Conservation (phyloP, 2,113 vertebrate genomes). For the Hemicordylus capensis region DNA sequence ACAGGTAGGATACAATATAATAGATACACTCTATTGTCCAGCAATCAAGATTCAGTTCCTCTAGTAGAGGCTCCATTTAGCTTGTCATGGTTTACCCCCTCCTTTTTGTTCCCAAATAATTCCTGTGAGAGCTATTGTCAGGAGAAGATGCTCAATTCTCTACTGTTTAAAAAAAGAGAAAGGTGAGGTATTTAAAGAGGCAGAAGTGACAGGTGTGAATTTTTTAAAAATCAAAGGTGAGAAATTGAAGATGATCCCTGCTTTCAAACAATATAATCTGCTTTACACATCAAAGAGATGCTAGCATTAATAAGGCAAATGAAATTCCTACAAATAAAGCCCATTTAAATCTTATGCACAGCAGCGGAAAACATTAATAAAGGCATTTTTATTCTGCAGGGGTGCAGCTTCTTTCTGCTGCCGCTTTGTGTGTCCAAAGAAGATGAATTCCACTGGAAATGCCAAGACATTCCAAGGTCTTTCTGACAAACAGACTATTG, state of each 20-base stretch:
- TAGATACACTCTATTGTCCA: no score
- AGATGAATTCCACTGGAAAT: constrained; percentile 25
- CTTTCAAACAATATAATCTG: neutral
- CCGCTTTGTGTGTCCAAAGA: neutral
- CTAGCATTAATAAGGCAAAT: constrained; percentile 28
- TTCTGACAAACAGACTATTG: constrained; percentile 21
- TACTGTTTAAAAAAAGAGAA: neutral
- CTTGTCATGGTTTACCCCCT: neutral
- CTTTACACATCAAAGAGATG: neutral
- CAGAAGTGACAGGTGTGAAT: neutral
- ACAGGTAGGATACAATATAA: no score
- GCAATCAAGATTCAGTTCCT: neutral
- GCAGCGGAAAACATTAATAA: constrained; percentile 14
- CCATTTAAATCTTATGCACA: constrained; percentile 7
- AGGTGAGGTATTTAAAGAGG: neutral
- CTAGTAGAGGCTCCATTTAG: neutral
- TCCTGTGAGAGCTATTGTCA: neutral
- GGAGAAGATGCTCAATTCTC: neutral
- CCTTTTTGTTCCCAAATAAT: neutral
- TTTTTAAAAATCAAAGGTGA: neutral
- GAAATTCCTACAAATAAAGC: neutral
- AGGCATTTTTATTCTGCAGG: constrained; percentile 20
- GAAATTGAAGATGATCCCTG: constrained; percentile 1
- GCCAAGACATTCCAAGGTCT: neutral
- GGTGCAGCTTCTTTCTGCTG: neutral